Evolutionary conservation across 2,888 invertebrate species (phyloP), one percentile per base, ranked within the genome.

Genomic region (Empis stercorea): DNA sequence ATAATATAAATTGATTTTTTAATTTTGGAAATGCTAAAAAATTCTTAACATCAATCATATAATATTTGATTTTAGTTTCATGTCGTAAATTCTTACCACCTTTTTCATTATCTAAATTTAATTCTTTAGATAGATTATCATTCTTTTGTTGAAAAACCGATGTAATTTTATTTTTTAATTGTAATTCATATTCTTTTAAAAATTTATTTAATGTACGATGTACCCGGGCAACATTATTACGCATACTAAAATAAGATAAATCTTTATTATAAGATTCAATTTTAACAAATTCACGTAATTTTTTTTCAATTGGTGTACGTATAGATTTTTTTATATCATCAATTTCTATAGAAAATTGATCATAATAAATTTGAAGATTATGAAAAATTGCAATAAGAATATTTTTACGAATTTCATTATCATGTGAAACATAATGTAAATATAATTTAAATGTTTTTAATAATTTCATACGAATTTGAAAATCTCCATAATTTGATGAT

Each of bases 211-310:
- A 71, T 16, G 82, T 86, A 52, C 84, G 81, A 62, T 95, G 94
- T 0, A 89, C 85, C 60, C 88, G 91, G 37, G 86, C 83, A 1
- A 93, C 82, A 1, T 91, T 85, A 55, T 87, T 85, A 56, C 87
- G 91, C 46, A 97, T 82, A 30, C 93, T 84, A 81, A 91, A 95
- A 64, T 94, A 93, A 59, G 87, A 96, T 13, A 91, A 78, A 61
- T 99, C 96, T 59, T 89, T 83, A 59, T 85, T 88, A 87, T 96
- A 99, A 36, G 89, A 78, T 44, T 87, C 87, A 46, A 99, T 95
- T 68, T 95, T 94, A 1, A 97, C 87, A 62, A 89, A 92, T 56
- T 94, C 94, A 55, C 84, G 84, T 11, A 99, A 66, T 64, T 92
- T 87, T 69, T 89, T 92, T 61, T 95, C 94, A 50, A 96, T 87